Evolutionary conservation across 2,888 invertebrate species (phyloP).

Genomic region (Camptogramma bilineatum): DNA sequence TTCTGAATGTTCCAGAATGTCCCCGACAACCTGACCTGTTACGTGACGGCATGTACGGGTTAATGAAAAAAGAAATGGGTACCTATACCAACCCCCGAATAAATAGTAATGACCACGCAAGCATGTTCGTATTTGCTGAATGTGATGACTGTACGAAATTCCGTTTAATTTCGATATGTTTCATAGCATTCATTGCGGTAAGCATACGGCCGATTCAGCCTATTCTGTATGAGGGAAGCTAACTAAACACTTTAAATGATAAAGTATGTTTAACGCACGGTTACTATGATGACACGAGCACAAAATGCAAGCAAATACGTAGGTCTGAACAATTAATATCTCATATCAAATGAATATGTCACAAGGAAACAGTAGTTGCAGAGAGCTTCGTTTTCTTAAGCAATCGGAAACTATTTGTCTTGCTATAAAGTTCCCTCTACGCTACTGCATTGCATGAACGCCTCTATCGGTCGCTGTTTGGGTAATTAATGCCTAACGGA

Average conservation of each 20-base stretch:
- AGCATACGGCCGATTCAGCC: neutral
- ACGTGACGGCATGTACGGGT: conserved; percentile 27
- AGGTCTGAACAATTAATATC: neutral
- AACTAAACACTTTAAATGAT: neutral
- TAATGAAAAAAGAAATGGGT: conserved; percentile 24
- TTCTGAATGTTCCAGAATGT: conserved; percentile 14
- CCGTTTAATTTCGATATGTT: neutral
- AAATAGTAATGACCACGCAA: conserved; percentile 24
- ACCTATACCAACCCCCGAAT: conserved; percentile 15
- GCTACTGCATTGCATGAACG: conserved; percentile 14
- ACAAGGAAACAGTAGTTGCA: neutral
- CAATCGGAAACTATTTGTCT: neutral
- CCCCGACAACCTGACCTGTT: conserved; percentile 9
- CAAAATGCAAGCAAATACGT: neutral
- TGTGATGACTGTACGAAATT: conserved; percentile 11
- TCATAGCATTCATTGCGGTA: neutral
- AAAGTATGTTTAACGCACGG: neutral
- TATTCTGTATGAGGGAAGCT: neutral
- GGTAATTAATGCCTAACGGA: conserved; percentile 56
- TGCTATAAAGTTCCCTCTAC: conserved; percentile 7
- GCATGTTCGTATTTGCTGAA: conserved; percentile 13
- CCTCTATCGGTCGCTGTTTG: conserved; percentile 50
- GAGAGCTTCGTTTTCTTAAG: neutral
- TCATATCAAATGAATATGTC: too few species aligned
- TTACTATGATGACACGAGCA: neutral